Conservation (phyloP, 2,113 vertebrate genomes). For the Rhineura floridana region DNA sequence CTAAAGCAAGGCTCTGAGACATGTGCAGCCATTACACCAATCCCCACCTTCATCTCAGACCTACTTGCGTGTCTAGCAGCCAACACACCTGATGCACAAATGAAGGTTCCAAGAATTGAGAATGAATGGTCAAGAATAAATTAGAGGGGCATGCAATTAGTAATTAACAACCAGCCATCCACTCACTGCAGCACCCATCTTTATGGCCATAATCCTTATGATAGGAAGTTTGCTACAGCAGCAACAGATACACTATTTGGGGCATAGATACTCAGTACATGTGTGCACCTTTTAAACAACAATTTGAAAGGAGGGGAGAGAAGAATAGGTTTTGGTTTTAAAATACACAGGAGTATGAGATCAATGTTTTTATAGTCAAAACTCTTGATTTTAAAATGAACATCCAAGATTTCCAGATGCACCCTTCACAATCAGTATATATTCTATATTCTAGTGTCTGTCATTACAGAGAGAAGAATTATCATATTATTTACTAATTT, state of each 20-base stretch:
- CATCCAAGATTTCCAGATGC: not conserved
- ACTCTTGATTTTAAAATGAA: not conserved
- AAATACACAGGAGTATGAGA: not conserved
- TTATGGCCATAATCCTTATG: not conserved
- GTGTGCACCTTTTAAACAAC: no score
- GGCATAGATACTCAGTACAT: not conserved
- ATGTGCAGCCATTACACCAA: not conserved
- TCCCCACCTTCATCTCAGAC: not conserved
- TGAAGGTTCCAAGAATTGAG: not conserved
- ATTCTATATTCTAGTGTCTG: not conserved
- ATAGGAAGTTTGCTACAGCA: not conserved
- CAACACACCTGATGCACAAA: not conserved
- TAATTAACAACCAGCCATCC: no score
- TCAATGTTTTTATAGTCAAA: not conserved
- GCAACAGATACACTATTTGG: not conserved
- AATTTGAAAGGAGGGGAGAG: no score
- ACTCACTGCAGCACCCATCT: not conserved
- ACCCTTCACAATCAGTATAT: not conserved
- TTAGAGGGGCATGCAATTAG: not conserved
- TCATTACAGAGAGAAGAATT: no score
- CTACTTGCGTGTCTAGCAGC: not conserved
- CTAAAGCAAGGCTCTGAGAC: no score
- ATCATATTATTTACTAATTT: no score
- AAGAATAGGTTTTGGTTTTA: not conserved
- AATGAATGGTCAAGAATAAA: not conserved